A percentile compares a stretch with the other conserved stretches of the same genome.
Conservation (phyloP, 1,140 invertebrate species). For the Cylas formicarius region DNA sequence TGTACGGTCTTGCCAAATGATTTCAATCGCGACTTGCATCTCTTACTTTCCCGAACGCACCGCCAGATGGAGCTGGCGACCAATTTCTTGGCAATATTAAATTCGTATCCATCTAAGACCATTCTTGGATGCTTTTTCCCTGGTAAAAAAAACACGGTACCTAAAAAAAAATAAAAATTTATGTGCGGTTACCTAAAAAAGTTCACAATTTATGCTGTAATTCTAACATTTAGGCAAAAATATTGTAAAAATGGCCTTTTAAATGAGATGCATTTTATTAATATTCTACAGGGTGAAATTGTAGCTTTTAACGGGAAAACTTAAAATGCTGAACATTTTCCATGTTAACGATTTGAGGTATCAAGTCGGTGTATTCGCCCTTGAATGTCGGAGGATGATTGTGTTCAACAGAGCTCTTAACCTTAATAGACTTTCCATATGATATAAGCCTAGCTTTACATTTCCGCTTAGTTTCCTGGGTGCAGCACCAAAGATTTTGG, state of each 20-base stretch:
- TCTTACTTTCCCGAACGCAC: conserved; percentile 15
- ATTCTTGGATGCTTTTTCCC: conserved; percentile 17
- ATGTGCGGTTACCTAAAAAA: no score
- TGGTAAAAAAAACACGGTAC: conserved; percentile 5
- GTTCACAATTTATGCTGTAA: no score
- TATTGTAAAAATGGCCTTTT: no score
- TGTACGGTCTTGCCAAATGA: conserved; percentile 5
- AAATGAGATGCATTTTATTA: no score
- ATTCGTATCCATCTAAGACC: conserved; percentile 14
- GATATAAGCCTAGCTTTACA: conserved; percentile 8
- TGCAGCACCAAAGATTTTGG: conserved; percentile 10
- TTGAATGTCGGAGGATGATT: conserved; percentile 11
- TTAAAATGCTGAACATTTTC: no score
- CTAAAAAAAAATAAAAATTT: conserved; percentile 7
- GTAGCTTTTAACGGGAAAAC: no score
- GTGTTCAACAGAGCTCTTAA: conserved; percentile 2
- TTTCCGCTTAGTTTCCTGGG: background rate
- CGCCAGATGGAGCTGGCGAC: conserved; percentile 23
- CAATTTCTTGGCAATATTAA: conserved; percentile 19
- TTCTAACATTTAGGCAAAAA: no score
- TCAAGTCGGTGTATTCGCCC: conserved; percentile 6
- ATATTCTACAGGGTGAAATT: no score
- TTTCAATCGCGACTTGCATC: conserved; percentile 13
- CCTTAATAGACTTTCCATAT: background rate
- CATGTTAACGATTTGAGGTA: conserved; percentile 4